A percentile compares a stretch with the other conserved stretches of the same genome.
Conservation (phyloP, 2,888 invertebrate species). For the Chrysolina oricalcia region DNA sequence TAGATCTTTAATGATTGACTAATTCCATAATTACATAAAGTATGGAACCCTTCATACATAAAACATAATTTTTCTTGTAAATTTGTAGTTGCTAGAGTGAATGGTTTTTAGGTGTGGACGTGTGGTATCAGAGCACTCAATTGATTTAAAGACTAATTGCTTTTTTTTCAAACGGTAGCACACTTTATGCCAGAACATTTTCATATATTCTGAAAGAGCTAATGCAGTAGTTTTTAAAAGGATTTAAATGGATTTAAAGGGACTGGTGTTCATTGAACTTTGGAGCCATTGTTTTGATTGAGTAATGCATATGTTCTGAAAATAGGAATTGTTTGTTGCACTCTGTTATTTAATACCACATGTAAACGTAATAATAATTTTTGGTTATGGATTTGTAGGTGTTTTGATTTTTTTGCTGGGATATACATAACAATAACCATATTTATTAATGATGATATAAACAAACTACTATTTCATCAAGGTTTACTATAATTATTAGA, state of each 20-base stretch:
- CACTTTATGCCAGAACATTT: neutral
- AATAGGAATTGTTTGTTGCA: neutral
- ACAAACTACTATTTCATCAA: too few species aligned
- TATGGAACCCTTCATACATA: too few species aligned
- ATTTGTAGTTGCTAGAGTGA: neutral
- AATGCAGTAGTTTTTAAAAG: neutral
- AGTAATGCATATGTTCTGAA: neutral
- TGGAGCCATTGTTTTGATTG: conserved; percentile 23
- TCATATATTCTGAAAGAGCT: neutral
- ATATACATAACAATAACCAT: neutral
- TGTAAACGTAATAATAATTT: too few species aligned
- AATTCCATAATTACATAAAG: too few species aligned
- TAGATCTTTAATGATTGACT: neutral
- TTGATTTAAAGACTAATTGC: neutral
- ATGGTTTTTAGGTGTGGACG: conserved; percentile 23
- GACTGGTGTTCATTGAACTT: conserved; percentile 21
- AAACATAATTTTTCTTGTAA: neutral
- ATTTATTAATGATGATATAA: too few species aligned
- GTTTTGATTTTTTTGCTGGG: neutral
- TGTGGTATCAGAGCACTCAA: neutral
- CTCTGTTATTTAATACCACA: neutral
- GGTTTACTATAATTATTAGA: too few species aligned
- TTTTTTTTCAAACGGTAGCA: neutral
- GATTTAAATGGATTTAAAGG: conserved; percentile 22
- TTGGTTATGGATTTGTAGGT: neutral